phyloP scores from a whole-genome alignment of 2,113 vertebrate species.

The Phalacrocorax pelagicus region DNA sequence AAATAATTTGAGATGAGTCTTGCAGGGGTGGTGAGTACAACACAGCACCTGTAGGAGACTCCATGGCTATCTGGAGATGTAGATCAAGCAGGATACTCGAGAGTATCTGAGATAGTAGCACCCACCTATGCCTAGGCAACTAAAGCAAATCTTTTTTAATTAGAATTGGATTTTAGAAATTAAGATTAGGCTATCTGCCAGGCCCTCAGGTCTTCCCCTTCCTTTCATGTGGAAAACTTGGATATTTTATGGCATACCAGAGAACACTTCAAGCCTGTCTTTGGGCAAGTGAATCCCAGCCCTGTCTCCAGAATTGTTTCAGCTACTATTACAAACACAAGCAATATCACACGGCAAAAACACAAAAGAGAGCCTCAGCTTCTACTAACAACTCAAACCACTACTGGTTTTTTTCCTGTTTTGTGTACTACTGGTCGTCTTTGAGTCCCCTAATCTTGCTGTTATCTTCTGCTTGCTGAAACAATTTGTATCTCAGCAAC shows the following conservation, averaged over 20 bases:
- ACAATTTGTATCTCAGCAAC: slow-evolving; percentile 58
- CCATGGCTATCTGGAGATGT: neutral
- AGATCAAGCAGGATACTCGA: neutral
- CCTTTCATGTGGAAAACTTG: neutral
- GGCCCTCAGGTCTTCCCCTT: neutral
- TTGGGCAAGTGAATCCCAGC: neutral
- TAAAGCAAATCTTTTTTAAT: neutral
- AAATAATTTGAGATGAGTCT: neutral
- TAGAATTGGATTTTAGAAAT: neutral
- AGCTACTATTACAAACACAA: neutral
- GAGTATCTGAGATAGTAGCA: neutral
- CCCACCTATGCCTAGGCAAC: neutral
- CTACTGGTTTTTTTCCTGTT: neutral
- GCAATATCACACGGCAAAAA: neutral
- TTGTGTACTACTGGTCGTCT: neutral
- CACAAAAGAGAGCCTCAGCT: neutral
- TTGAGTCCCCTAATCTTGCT: slow-evolving; percentile 10
- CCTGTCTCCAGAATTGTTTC: neutral
- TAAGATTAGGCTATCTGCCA: neutral
- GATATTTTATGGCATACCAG: neutral
- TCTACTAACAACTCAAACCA: neutral
- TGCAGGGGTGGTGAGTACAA: neutral
- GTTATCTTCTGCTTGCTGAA: slow-evolving; percentile 47
- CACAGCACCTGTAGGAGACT: neutral
- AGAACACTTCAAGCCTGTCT: neutral